Conservation (phyloP, 37 sponge, comb jelly and placozoan species). For the Diacarnus erythraeanus region DNA sequence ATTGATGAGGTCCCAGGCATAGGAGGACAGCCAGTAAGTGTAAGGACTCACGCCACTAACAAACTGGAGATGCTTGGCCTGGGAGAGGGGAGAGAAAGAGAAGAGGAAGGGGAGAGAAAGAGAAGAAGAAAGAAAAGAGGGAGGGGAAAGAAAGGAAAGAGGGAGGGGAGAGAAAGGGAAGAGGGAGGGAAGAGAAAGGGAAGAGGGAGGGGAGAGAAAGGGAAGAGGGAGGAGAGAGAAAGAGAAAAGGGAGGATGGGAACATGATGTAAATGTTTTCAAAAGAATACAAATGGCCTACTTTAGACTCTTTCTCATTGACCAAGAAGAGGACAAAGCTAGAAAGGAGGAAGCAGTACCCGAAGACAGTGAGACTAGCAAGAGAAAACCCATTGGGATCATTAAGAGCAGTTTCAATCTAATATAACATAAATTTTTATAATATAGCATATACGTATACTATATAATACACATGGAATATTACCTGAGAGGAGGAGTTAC, state of each 20-base stretch:
- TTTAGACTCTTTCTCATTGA: slow-evolving; percentile 87
- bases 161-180: no score
- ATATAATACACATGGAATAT: no score
- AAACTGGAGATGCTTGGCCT: slow-evolving; percentile 96
- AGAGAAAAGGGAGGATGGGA: no score
- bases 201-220: not conserved
- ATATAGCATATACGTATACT: not conserved
- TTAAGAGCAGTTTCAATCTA: slow-evolving; percentile 36
- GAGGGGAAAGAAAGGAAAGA: no score
- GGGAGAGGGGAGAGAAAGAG: no score
- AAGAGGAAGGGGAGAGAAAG: no score
- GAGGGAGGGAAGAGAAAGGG: not conserved
- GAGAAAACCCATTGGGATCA: slow-evolving; percentile 48
- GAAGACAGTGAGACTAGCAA: slow-evolving; percentile 63
- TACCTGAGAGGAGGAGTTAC: not conserved
- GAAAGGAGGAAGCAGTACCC: slow-evolving; percentile 86
- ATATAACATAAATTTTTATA: no score
- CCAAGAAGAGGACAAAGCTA: slow-evolving; percentile 88
- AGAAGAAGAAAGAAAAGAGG: no score
- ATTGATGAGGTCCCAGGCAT: slow-evolving; percentile 90
- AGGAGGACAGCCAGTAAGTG: slow-evolving; percentile 85
- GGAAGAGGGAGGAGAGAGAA: not conserved
- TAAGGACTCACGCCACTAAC: slow-evolving; percentile 81
- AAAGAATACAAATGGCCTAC: slow-evolving; percentile 17
- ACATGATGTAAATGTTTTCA: not conserved